Evolutionary conservation across 2,888 invertebrate species (phyloP).

Genomic region (Hartigia nigra): DNA sequence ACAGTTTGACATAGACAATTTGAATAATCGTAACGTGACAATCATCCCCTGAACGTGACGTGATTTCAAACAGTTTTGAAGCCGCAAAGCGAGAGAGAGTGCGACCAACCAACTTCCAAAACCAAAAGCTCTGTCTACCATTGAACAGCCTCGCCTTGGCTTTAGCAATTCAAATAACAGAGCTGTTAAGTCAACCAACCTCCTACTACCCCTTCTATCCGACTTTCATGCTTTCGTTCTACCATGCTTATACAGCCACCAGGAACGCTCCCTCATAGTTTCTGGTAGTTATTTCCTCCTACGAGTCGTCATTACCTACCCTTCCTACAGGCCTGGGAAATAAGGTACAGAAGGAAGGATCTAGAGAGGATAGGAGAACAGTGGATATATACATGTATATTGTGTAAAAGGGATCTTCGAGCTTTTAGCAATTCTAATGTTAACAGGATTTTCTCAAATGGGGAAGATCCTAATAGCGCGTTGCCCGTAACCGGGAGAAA

Average conservation of each 20-base stretch:
- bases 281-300: neutral
- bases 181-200: neutral
- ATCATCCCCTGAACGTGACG: neutral
- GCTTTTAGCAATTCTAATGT: conserved; percentile 12
- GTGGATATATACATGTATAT: neutral
- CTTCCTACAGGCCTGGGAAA: neutral
- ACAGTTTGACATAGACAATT: neutral
- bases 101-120: neutral
- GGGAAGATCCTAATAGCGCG: neutral
- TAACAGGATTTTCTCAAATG: conserved; percentile 13
- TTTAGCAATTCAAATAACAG: conserved; percentile 9
- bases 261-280: neutral
- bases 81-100: neutral
- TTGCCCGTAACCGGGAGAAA: neutral
- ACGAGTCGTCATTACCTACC: neutral
- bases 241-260: neutral
- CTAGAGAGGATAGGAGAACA: neutral
- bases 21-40: neutral
- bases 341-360: neutral
- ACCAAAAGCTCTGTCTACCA: conserved; percentile 1
- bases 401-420: neutral
- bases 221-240: neutral
- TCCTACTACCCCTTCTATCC: neutral
- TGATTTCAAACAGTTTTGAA: neutral
- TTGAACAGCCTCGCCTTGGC: neutral